Evolutionary conservation across 2,797 vertebrate genomes (phyloP).

Genomic region (Perodicticus potto): DNA sequence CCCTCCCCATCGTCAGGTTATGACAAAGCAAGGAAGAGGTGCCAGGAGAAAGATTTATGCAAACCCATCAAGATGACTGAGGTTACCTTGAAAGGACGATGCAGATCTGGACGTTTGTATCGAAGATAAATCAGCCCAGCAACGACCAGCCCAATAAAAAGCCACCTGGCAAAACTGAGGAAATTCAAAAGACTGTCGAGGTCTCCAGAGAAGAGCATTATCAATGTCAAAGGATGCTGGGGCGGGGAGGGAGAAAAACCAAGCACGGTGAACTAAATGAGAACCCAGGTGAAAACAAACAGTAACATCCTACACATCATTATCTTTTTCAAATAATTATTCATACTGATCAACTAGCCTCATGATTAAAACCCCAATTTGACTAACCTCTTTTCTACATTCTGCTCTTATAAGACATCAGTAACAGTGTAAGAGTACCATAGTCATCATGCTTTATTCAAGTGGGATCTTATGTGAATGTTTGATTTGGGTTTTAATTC

Average conservation of each 20-base stretch:
- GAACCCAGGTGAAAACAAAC: neutral
- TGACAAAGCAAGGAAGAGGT: neutral
- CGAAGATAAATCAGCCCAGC: constrained; percentile 96
- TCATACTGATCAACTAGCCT: neutral
- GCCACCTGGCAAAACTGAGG: constrained; percentile 98
- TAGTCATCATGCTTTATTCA: neutral
- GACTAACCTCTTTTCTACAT: neutral
- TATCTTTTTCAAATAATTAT: neutral
- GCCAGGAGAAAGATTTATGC: constrained; percentile 78
- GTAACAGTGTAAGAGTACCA: neutral
- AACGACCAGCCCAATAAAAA: constrained; percentile 97
- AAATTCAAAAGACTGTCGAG: constrained; percentile 98
- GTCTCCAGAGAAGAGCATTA: constrained; percentile 96
- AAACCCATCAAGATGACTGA: constrained; percentile 78
- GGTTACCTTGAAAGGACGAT: constrained; percentile 97
- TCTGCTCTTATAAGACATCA: neutral
- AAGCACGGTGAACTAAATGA: neutral
- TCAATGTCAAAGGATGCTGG: constrained; percentile 95
- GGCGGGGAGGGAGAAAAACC: constrained; percentile 68
- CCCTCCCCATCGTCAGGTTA: constrained; percentile 29
- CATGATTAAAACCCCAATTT: neutral
- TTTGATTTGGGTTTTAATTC: neutral
- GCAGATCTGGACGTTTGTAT: constrained; percentile 95
- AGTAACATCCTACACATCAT: no score
- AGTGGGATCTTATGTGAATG: neutral